phyloP scores from a whole-genome alignment of 2,888 invertebrate species.

The Tolmerus cingulatus region DNA sequence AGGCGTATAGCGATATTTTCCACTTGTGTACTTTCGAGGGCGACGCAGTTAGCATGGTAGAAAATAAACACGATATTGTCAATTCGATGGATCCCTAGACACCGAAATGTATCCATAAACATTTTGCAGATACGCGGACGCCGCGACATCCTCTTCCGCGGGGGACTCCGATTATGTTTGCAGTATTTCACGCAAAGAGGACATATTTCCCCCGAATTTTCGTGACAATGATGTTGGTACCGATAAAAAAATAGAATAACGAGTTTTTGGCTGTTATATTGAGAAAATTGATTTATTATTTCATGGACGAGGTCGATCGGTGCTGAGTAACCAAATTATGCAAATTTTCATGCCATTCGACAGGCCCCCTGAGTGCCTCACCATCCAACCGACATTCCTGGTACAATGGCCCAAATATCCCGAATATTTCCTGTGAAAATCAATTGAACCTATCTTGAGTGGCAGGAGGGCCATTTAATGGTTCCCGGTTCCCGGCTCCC shows the following conservation, averaged over 20 bases:
- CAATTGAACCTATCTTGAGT: neutral
- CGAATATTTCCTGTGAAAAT: neutral
- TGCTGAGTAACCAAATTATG: neutral
- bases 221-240: neutral
- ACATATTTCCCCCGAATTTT: neutral
- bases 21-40: slow-evolving; percentile 1
- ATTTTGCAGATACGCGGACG: neutral
- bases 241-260: neutral
- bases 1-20: slow-evolving; percentile 24
- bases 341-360: neutral
- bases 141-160: neutral
- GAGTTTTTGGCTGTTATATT: neutral
- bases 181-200: neutral
- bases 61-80: neutral
- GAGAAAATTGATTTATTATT: neutral
- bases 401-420: neutral
- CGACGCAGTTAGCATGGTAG: neutral
- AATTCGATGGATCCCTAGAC: neutral
- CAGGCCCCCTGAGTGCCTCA: neutral
- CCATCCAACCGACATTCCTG: neutral
- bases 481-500: neutral
- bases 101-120: neutral
- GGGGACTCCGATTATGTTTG: neutral
- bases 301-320: neutral
- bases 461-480: slow-evolving; percentile 1